Conservation (phyloP, 2,797 vertebrate species). For the Novumbra hubbsi region DNA sequence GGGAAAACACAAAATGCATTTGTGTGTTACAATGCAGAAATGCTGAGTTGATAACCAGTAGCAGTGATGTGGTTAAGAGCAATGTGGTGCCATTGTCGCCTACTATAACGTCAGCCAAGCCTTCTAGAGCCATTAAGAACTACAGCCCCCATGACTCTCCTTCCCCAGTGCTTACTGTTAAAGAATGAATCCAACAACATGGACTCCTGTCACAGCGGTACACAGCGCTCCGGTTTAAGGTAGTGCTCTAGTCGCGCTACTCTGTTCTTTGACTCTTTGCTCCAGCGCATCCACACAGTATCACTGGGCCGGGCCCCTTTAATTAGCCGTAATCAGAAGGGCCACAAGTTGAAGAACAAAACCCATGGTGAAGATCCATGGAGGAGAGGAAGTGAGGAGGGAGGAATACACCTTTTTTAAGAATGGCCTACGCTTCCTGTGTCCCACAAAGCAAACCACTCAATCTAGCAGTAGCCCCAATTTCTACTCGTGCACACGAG, state of each 20-base stretch:
- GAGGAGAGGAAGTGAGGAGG: background rate
- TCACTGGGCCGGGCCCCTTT: background rate
- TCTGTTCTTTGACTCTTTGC: too few species aligned
- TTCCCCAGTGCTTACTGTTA: constrained; percentile 50
- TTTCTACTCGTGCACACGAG: background rate
- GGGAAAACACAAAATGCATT: background rate
- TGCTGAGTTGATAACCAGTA: background rate
- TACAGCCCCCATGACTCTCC: constrained; percentile 50
- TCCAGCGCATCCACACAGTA: background rate
- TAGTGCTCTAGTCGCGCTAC: background rate
- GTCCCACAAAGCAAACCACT: background rate
- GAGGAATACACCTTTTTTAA: background rate
- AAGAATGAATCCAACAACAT: constrained; percentile 57
- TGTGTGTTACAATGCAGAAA: background rate
- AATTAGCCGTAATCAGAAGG: background rate
- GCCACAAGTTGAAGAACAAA: background rate
- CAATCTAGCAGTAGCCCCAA: background rate
- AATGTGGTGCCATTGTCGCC: constrained; percentile 43
- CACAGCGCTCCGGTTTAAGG: background rate
- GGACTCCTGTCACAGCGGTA: constrained; percentile 18
- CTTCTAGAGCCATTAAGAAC: constrained; percentile 53
- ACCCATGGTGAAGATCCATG: background rate
- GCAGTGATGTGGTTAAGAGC: background rate
- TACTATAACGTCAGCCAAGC: constrained; percentile 57
- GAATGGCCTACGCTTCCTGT: background rate